phyloP scores from a whole-genome alignment of 2,888 invertebrate genomes.

The Camptogramma bilineatum region DNA sequence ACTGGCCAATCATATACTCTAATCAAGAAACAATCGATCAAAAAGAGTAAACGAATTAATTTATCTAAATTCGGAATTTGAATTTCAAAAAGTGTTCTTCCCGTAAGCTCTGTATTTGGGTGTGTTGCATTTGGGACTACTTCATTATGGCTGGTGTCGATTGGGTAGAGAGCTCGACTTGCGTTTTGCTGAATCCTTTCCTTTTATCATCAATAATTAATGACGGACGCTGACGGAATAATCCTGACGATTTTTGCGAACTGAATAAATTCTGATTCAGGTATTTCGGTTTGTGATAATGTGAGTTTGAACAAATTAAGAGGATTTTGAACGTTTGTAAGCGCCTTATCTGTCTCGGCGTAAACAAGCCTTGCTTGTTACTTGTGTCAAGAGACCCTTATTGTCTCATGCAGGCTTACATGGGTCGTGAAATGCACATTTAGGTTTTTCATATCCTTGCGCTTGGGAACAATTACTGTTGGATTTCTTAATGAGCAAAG shows the following conservation, averaged over 20 bases:
- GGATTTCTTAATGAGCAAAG: constrained; percentile 16
- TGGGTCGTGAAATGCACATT: constrained; percentile 21
- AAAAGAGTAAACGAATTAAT: constrained; percentile 24
- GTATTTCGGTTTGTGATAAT: constrained; percentile 46
- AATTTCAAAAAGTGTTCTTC: constrained; percentile 56
- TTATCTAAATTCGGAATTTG: constrained; percentile 45
- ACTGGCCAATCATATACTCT: constrained; percentile 34
- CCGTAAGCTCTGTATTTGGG: constrained; percentile 53
- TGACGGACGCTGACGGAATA: constrained; percentile 52
- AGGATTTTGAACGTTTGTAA: constrained; percentile 28
- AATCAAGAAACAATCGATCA: constrained; percentile 31
- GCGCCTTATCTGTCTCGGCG: constrained; percentile 3
- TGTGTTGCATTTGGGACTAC: constrained; percentile 58
- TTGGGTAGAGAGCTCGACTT: constrained; percentile 51
- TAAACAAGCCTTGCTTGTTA: constrained; percentile 14
- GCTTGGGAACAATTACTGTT: constrained; percentile 9
- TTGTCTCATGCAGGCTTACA: constrained; percentile 11
- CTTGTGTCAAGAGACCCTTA: neutral
- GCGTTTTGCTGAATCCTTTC: constrained; percentile 53
- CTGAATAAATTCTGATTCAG: constrained; percentile 38
- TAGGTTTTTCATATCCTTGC: constrained; percentile 10
- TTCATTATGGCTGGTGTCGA: constrained; percentile 73
- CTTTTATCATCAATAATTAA: constrained; percentile 71
- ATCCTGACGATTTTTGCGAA: constrained; percentile 44
- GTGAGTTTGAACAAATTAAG: constrained; percentile 48